Evolutionary conservation across 2,888 invertebrate species (phyloP).

Genomic region (Saturnia pavonia): DNA sequence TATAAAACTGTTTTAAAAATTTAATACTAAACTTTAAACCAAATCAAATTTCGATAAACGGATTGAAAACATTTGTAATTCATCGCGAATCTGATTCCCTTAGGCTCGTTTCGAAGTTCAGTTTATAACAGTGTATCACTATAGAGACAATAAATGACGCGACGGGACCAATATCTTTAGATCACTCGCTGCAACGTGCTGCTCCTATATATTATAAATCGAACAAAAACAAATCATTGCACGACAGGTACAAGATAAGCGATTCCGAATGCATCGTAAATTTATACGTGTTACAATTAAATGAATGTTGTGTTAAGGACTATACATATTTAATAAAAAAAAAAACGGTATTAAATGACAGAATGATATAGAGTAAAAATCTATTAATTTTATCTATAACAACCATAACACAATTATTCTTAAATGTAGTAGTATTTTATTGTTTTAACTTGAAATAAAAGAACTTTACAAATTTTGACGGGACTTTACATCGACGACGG

Average conservation of each 20-base stretch:
- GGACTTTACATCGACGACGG: too few species aligned
- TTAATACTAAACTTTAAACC: not conserved
- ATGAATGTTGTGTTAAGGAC: conserved; percentile 44
- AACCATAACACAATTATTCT: too few species aligned
- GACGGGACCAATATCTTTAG: conserved; percentile 20
- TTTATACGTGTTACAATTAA: conserved; percentile 64
- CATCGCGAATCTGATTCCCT: not conserved
- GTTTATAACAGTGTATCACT: conserved; percentile 7
- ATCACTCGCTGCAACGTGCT: conserved; percentile 17
- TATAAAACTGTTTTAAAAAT: too few species aligned
- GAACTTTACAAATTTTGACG: too few species aligned
- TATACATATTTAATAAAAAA: conserved; percentile 26
- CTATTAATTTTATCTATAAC: too few species aligned
- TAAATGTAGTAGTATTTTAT: too few species aligned
- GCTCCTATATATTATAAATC: conserved; percentile 45
- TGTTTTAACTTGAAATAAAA: too few species aligned
- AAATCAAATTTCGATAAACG: not conserved
- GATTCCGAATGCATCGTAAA: conserved; percentile 62
- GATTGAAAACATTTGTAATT: not conserved
- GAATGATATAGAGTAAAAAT: too few species aligned
- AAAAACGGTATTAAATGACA: not conserved
- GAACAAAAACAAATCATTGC: conserved; percentile 61
- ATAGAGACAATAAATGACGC: conserved; percentile 7
- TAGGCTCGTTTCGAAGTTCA: not conserved
- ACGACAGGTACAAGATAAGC: conserved; percentile 63